Percentiles rank a stretch among this genome's conserved stretches.
phyloP scores from a whole-genome alignment of 2,888 invertebrate species.

The Syrphus vitripennis region DNA sequence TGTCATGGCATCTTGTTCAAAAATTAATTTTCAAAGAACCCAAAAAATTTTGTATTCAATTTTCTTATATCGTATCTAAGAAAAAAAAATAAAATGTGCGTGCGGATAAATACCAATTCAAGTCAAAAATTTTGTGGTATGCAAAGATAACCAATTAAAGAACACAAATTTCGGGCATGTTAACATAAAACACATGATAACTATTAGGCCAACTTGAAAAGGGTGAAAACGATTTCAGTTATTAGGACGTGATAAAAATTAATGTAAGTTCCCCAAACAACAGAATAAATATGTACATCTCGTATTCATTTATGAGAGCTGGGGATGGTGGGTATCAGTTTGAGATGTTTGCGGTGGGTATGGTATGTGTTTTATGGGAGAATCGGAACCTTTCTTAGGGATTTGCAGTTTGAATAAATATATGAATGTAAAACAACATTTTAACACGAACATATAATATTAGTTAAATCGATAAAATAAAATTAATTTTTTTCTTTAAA shows the following conservation, averaged over 20 bases:
- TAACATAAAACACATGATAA: slow-evolving; percentile 27
- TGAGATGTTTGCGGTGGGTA: not conserved
- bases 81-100: not conserved
- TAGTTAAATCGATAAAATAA: not conserved
- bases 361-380: not conserved
- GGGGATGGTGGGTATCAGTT: not conserved
- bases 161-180: slow-evolving; percentile 12
- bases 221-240: slow-evolving; percentile 25
- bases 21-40: not conserved
- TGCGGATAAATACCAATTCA: not conserved
- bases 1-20: not conserved
- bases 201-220: slow-evolving; percentile 20
- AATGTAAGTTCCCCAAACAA: not conserved
- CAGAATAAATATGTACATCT: not conserved
- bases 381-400: not conserved
- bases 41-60: not conserved
- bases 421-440: not conserved
- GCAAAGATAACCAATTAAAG: slow-evolving; percentile 25
- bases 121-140: not conserved
- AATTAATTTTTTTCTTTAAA: too few relatives aligned
- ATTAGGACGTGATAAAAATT: slow-evolving; percentile 26
- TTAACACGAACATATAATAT: not conserved
- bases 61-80: too few relatives aligned
- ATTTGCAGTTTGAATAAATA: not conserved
- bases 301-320: not conserved